A percentile compares a stretch with the other conserved stretches of the same genome.
These are phyloP conservation scores for Drosophila repletoides DNA, from an alignment of 1,140 invertebrate species.

Conservation along the genomic window DNA sequence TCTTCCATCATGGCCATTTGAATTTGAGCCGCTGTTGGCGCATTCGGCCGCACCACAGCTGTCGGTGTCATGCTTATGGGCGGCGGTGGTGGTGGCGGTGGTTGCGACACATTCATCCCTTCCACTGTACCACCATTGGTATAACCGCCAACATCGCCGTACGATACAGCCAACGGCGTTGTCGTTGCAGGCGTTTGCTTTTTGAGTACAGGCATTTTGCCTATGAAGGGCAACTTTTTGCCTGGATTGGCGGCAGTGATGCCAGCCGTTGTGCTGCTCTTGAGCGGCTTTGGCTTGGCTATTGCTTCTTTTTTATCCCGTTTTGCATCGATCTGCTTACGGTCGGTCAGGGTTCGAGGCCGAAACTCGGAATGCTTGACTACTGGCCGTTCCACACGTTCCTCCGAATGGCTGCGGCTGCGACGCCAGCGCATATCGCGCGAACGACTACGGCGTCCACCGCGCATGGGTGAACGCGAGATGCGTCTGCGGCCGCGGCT, in stretches of 20 bases:
- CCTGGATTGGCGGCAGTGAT: constrained; percentile 37
- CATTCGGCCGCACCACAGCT: constrained; percentile 34
- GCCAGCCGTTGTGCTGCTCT: constrained; percentile 15
- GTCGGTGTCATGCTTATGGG: constrained; percentile 17
- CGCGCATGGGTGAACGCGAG: constrained; percentile 39
- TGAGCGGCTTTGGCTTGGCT: constrained; percentile 38
- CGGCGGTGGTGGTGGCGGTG: constrained; percentile 33
- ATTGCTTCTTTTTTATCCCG: constrained; percentile 82
- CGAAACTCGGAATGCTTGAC: constrained; percentile 78
- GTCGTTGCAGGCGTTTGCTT: constrained; percentile 82
- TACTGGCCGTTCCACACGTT: constrained; percentile 73
- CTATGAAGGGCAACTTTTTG: constrained; percentile 88
- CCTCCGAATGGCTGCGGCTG: constrained; percentile 47
- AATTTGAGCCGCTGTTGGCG: constrained; percentile 75
- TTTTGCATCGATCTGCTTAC: constrained; percentile 48
- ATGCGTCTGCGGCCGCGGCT: constrained; percentile 48
- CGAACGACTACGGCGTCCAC: constrained; percentile 42
- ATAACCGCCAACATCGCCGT: constrained; percentile 32
- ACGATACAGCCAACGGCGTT: constrained; percentile 10
- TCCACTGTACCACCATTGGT: constrained; percentile 39
- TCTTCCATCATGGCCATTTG: constrained; percentile 82
- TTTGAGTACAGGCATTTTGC: constrained; percentile 87
- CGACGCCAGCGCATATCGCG: constrained; percentile 45
- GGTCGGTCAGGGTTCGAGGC: constrained; percentile 56
- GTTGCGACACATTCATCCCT: constrained; percentile 26